Conservation (phyloP, 2,888 invertebrate genomes). For the Troides helena region DNA sequence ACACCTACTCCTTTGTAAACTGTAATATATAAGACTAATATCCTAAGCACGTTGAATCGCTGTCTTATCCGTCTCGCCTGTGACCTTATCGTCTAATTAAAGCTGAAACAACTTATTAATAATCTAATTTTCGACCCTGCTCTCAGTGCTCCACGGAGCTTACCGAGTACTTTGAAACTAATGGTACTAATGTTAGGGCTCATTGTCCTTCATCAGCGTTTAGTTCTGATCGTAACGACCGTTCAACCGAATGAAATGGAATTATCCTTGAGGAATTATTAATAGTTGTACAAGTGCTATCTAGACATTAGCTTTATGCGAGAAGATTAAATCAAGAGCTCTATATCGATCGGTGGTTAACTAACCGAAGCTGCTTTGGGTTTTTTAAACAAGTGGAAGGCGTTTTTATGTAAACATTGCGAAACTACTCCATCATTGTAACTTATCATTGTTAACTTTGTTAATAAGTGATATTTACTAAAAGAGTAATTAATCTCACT, state of each 20-base stretch:
- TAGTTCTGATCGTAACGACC: conserved; percentile 15
- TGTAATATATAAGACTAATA: not conserved
- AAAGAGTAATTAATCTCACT: too few relatives aligned
- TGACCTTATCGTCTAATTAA: conserved; percentile 17
- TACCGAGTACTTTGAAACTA: not conserved
- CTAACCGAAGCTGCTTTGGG: conserved; percentile 38
- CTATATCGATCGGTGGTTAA: conserved; percentile 59
- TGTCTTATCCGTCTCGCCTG: not conserved
- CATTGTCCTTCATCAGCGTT: conserved; percentile 1
- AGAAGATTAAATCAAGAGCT: conserved; percentile 62
- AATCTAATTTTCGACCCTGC: conserved; percentile 14
- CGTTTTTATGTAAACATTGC: too few relatives aligned
- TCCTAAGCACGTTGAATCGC: not conserved
- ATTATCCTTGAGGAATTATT: conserved; percentile 62
- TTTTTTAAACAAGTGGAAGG: too few relatives aligned
- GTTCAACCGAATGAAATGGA: conserved; percentile 41
- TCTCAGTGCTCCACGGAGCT: not conserved
- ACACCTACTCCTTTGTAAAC: too few relatives aligned
- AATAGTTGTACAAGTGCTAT: conserved; percentile 46
- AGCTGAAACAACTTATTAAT: conserved; percentile 15
- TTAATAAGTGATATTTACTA: too few relatives aligned
- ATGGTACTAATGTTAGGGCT: not conserved
- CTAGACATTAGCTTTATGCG: conserved; percentile 55
- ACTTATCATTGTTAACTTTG: too few relatives aligned
- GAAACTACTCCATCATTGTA: too few relatives aligned